Evolutionary conservation across 35 echinoderm and acorn worm genomes (phyloP), one percentile per base, ranked within the genome.

Genomic region (Amphiura filiformis): DNA sequence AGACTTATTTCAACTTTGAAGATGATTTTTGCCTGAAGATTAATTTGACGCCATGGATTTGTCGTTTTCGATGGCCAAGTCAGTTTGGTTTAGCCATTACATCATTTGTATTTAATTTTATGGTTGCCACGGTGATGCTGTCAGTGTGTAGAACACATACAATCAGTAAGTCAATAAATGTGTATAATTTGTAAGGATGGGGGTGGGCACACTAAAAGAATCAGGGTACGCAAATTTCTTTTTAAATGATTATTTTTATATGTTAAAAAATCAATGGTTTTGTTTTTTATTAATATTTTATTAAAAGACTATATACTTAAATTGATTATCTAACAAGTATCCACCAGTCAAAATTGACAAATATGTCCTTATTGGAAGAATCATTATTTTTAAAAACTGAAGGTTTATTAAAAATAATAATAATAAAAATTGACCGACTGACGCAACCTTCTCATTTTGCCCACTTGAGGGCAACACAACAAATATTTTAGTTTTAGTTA

Each of bases 111-210:
- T 97, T 91, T 91, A 97, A 97, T 56, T 42, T 91, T 32, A 42
- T 97, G 44, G 92, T 97, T 31, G 91, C 91, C 22, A 80, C 93
- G 26, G 89, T 91, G 12, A 94, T 92, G 75, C 57, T 97, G 41
- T 97, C 95, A 34, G 91, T 93, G 13, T 97, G 95, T 83, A 84
- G 95, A 20, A 97, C 95, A 1, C 95, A 97, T 79, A 97, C 95
- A 13, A 93, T 93, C 38, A 93, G 95, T 93, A 88, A 97, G 95
- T 93, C 22, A 36, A 1, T 26, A 0, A n/a, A 32, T 80, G 0
- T 81, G 36, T 44, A 76, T 14, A 75, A 34, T n/a, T n/a, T n/a
- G n/a, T n/a, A n/a, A n/a, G n/a, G n/a, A n/a, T n/a, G 28, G 35
- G 28, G 15, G 15, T 17, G 76, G 80, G 26, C 35, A 42, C 26